phyloP scores from a whole-genome alignment of 1,140 invertebrate genomes.

The Trigoniulus corallinus region DNA sequence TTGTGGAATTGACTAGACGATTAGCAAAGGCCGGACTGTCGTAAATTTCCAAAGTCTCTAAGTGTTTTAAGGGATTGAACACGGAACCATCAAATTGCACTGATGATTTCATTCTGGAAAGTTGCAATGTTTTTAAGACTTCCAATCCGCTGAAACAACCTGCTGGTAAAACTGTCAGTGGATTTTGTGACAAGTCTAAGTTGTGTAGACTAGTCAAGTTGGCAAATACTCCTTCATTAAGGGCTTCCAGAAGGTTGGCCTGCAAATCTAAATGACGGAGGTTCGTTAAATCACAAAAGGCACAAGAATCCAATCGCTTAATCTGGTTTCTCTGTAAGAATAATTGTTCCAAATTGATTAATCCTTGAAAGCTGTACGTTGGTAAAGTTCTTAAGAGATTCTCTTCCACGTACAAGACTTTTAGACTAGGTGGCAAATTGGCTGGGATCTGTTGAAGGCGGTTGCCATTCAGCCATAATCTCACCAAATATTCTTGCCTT shows the following conservation, averaged over 20 bases:
- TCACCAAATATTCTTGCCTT: constrained; percentile 54
- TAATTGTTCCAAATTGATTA: constrained; percentile 49
- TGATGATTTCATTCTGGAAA: constrained; percentile 42
- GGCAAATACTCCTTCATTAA: constrained; percentile 23
- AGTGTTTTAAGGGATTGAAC: constrained; percentile 41
- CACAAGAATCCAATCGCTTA: constrained; percentile 40
- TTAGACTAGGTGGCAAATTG: constrained; percentile 42
- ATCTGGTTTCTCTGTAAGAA: constrained; percentile 48
- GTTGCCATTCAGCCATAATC: constrained; percentile 64
- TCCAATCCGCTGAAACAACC: constrained; percentile 46
- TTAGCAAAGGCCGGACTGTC: constrained; percentile 48
- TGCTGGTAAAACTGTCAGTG: constrained; percentile 42
- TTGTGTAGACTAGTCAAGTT: constrained; percentile 28
- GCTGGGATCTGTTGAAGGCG: constrained; percentile 41
- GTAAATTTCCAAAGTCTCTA: constrained; percentile 52
- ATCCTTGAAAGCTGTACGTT: constrained; percentile 44
- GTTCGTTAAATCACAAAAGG: constrained; percentile 39
- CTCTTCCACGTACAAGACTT: constrained; percentile 39
- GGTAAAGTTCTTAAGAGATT: constrained; percentile 48
- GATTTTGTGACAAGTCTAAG: constrained; percentile 60
- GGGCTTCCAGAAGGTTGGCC: constrained; percentile 26
- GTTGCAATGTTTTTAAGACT: constrained; percentile 41
- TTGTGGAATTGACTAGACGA: constrained; percentile 40
- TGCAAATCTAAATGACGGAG: constrained; percentile 12
- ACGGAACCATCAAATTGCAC: constrained; percentile 25